Evolutionary conservation across 2,797 vertebrate genomes (phyloP).

Genomic region (Acropternis orthonyx): DNA sequence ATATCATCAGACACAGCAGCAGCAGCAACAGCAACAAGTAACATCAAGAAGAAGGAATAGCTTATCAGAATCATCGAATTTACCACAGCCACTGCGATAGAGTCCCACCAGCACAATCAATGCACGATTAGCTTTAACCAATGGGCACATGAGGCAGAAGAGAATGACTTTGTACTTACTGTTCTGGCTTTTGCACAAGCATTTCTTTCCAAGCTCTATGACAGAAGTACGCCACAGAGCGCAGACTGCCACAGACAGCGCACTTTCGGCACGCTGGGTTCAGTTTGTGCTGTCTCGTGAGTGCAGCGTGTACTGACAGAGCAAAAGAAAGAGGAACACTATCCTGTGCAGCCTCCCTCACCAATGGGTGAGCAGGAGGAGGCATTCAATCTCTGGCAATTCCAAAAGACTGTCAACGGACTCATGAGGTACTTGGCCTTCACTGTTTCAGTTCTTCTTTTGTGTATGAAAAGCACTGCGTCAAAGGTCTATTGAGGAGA

Average conservation of each 20-base stretch:
- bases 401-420: constrained; percentile 4
- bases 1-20: constrained; percentile 63
- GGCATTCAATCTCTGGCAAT: neutral
- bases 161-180: constrained; percentile 31
- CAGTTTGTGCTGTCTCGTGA: neutral
- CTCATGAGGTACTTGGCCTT: constrained; percentile 61
- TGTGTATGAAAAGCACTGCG: constrained; percentile 67
- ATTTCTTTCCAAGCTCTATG: constrained; percentile 52
- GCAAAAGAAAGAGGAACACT: neutral
- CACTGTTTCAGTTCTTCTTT: constrained; percentile 65
- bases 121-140: constrained; percentile 74
- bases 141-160: constrained; percentile 40
- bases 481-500: constrained; percentile 72
- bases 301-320: neutral
- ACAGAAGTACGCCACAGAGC: neutral
- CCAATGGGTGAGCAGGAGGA: neutral
- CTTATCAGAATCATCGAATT: constrained; percentile 74
- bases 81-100: constrained; percentile 72
- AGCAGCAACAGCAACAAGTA: constrained; percentile 41
- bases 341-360: neutral
- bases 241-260: neutral
- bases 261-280: neutral
- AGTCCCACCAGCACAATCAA: constrained; percentile 45
- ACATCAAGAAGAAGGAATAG: constrained; percentile 69
- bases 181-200: constrained; percentile 46